Evolutionary conservation across 2,888 invertebrate species (phyloP), one percentile per base, ranked within the genome.

Genomic region (Antheraea assamensis): DNA sequence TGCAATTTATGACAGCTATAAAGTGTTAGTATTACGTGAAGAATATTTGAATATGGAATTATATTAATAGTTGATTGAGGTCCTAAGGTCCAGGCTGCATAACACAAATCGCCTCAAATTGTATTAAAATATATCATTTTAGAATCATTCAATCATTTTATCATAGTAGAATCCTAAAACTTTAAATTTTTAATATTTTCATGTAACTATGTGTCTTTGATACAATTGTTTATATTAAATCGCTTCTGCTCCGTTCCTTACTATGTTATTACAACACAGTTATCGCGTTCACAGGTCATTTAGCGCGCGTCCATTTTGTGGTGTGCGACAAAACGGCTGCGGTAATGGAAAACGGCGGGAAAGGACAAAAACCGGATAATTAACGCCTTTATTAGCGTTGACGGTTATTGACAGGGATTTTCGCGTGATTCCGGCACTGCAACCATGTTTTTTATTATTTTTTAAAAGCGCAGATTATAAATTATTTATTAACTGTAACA

Each of bases 301-400:
- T 77, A 80, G 77, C 75, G 42, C 74, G 55, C 74, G 74, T 77
- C 79, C 78, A 79, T 80, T 81, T 81, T 79, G 79, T 77, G 24
- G 79, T 76, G 74, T 78, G 74, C 78, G 78, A 73, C 79, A 83
- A 81, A 84, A 83, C 80, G 80, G 79, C 80, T 76, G 74, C 78
- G 73, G 70, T 71, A 81, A 82, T 80, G 81, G 80, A 78, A 77
- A 80, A 79, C 74, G 79, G 80, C 82, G 82, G 83, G 79, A 82
- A 79, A 78, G 75, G 78, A 76, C 78, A 75, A 78, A 77, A 76
- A 78, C 78, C 78, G 82, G 70, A 74, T 74, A 74, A 74, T 72
- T 74, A 74, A 68, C 66, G 71, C 42, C 52, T 70, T 71, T 74
- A 74, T 74, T 74, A n/a, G 52, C 64, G 72, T 47, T 74, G 71